A percentile compares a stretch with the other conserved stretches of the same genome.
Evolutionary conservation across 2,113 vertebrate species (phyloP).

Genomic region (Quiscalus mexicanus): DNA sequence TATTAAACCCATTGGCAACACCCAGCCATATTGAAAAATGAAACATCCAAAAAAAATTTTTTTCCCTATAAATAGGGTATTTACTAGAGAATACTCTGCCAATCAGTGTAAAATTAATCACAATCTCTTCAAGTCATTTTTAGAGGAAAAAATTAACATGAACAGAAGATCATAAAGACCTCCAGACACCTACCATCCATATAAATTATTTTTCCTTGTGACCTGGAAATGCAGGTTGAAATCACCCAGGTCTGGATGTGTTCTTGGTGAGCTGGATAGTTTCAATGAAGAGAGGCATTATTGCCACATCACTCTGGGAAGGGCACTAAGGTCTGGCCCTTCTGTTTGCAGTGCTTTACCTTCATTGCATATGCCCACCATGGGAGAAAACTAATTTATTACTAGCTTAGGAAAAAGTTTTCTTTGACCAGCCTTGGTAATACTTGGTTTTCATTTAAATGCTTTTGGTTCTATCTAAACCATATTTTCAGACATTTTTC

Average conservation of each 20-base stretch:
- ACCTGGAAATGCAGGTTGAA: neutral
- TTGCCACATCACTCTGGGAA: neutral
- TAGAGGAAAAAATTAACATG: neutral
- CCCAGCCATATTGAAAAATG: neutral
- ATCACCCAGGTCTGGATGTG: neutral
- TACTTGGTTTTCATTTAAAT: constrained; percentile 49
- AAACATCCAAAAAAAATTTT: neutral
- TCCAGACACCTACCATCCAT: neutral
- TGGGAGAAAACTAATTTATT: neutral
- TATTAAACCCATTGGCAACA: neutral
- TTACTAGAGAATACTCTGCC: neutral
- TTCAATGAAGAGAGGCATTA: neutral
- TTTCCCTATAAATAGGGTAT: neutral
- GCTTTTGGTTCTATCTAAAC: constrained; percentile 53
- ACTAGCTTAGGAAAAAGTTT: neutral
- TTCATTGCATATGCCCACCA: neutral
- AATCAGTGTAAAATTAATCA: neutral
- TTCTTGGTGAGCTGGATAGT: neutral
- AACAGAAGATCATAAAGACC: neutral
- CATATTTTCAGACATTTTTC: constrained; percentile 44
- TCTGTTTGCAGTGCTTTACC: neutral
- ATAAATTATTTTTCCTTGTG: neutral
- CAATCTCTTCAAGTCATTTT: neutral
- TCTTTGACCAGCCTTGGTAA: neutral
- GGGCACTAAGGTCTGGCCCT: neutral